These are phyloP conservation scores for Maniola jurtina DNA, from an alignment of 1,140 invertebrate genomes.

Conservation along the genomic window DNA sequence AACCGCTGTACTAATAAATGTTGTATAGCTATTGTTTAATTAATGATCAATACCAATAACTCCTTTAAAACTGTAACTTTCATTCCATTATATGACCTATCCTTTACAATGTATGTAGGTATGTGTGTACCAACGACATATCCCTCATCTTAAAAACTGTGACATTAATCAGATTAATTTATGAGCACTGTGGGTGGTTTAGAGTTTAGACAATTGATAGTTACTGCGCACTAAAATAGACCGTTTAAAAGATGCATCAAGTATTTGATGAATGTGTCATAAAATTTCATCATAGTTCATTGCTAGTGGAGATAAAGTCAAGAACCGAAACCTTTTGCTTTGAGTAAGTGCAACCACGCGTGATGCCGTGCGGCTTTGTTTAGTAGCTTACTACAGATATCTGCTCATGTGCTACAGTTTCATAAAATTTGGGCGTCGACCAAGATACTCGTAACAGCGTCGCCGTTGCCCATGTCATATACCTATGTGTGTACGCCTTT, in stretches of 20 bases:
- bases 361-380: no score
- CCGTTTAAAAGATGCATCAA: slow-evolving; percentile 30
- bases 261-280: neutral
- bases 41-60: no score
- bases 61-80: neutral
- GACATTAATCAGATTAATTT: slow-evolving; percentile 64
- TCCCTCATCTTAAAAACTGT: slow-evolving; percentile 34
- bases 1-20: no score
- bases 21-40: no score
- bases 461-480: no score
- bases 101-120: slow-evolving; percentile 15
- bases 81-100: neutral
- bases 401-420: no score
- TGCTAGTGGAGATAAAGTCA: no score
- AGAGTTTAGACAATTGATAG: slow-evolving; percentile 54
- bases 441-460: no score
- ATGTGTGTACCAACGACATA: slow-evolving; percentile 16
- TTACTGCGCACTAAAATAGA: slow-evolving; percentile 41
- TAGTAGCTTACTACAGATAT: no score
- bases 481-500: no score
- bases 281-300: neutral
- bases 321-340: neutral
- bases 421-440: no score
- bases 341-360: no score
- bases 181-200: slow-evolving; percentile 57